phyloP scores from a whole-genome alignment of 2,113 vertebrate genomes.

The Hydrochoerus hydrochaeris region DNA sequence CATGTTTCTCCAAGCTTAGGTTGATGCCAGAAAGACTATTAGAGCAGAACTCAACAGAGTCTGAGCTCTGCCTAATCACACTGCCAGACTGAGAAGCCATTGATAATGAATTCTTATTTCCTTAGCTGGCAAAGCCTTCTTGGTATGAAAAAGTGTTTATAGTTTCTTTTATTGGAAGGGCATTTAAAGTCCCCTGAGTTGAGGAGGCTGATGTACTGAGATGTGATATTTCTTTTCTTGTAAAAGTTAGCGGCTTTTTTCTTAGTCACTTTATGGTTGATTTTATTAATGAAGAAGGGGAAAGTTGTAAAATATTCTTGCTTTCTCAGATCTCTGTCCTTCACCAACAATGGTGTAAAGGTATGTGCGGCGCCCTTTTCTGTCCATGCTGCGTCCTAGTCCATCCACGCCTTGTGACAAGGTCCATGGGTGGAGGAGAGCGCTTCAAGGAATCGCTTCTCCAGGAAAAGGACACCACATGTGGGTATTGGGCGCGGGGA shows the following conservation, averaged over 20 bases:
- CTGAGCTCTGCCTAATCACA: background rate
- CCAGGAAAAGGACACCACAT: too few species aligned
- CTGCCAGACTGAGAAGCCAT: background rate
- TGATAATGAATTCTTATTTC: background rate
- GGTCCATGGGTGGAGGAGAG: too few species aligned
- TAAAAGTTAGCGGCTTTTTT: background rate
- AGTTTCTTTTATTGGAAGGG: slow-evolving; percentile 27
- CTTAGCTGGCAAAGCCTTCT: background rate
- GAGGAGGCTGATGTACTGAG: background rate
- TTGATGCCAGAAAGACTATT: background rate
- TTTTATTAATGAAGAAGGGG: background rate
- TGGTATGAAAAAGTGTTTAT: background rate
- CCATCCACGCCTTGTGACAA: too few species aligned
- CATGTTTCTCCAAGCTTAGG: background rate
- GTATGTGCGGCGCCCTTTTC: too few species aligned
- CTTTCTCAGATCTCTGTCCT: background rate
- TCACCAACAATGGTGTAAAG: background rate
- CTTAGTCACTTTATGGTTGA: background rate
- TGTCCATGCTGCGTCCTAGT: too few species aligned
- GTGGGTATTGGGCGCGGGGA: too few species aligned
- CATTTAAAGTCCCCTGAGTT: background rate
- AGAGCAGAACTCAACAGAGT: background rate
- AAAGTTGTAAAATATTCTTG: background rate
- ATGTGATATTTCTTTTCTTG: background rate
- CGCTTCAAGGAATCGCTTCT: too few species aligned